Conservation (phyloP, 2,888 invertebrate genomes). For the Tortricodes alternella region DNA sequence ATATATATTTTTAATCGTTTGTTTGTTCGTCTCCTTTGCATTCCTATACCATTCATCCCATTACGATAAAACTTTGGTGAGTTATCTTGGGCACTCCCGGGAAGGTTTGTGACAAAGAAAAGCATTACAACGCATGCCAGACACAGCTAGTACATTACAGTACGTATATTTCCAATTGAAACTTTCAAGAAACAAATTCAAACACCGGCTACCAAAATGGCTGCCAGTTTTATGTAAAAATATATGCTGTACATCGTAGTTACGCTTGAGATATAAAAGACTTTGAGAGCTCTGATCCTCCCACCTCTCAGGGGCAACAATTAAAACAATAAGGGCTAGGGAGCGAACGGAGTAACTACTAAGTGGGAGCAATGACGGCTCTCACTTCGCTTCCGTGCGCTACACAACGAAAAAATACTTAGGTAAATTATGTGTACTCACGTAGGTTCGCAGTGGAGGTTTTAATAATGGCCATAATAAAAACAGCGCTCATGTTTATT, state of each 20-base stretch:
- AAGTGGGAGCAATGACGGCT: slow-evolving; percentile 69
- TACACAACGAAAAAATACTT: slow-evolving; percentile 59
- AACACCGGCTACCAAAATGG: slow-evolving; percentile 43
- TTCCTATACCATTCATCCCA: too few species aligned
- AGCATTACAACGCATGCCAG: too few species aligned
- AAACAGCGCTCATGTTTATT: not conserved
- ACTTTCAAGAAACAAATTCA: slow-evolving; percentile 4
- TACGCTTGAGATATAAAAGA: slow-evolving; percentile 65
- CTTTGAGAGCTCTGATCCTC: slow-evolving; percentile 68
- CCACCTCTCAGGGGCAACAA: slow-evolving; percentile 77
- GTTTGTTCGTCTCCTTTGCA: too few species aligned
- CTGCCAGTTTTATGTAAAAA: slow-evolving; percentile 42
- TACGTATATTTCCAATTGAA: too few species aligned
- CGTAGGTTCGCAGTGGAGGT: slow-evolving; percentile 32
- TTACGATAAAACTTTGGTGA: too few species aligned
- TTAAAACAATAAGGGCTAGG: slow-evolving; percentile 72
- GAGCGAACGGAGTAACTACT: slow-evolving; percentile 67
- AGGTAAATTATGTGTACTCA: slow-evolving; percentile 68
- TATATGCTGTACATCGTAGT: slow-evolving; percentile 43
- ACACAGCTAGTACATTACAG: too few species aligned
- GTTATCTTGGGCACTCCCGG: too few species aligned
- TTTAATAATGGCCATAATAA: slow-evolving; percentile 7
- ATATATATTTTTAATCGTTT: too few species aligned
- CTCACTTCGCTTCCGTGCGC: slow-evolving; percentile 46
- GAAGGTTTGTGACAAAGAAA: too few species aligned